Conservation (phyloP, 2,888 invertebrate species). For the Phytoseiulus persimilis region DNA sequence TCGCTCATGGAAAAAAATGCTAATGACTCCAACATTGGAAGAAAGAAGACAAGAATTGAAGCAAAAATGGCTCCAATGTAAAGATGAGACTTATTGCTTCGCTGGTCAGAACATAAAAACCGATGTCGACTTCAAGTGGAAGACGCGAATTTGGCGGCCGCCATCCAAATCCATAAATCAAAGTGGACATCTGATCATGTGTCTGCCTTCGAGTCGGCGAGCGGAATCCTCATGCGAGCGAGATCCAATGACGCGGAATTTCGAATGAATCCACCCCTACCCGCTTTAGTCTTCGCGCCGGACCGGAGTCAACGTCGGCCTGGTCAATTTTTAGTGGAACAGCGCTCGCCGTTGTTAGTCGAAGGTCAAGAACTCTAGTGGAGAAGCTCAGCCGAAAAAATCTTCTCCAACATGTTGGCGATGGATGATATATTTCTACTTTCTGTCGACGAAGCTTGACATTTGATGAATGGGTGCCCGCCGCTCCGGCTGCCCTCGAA, state of each 20-base stretch:
- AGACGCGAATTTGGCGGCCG: background rate
- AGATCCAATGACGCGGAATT: slow-evolving; percentile 5
- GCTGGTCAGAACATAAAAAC: background rate
- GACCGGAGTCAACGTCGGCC: background rate
- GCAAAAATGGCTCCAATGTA: background rate
- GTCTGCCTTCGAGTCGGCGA: background rate
- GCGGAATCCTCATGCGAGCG: background rate
- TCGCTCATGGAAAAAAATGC: background rate
- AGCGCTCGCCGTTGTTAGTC: background rate
- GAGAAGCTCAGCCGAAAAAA: background rate
- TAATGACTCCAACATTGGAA: background rate
- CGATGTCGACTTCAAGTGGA: background rate
- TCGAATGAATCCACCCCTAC: background rate
- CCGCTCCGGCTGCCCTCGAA: too few relatives aligned
- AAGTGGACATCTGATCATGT: background rate
- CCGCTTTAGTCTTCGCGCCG: background rate
- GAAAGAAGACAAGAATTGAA: background rate
- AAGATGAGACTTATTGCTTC: background rate
- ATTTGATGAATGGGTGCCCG: background rate
- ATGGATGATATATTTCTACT: background rate
- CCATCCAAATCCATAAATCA: background rate
- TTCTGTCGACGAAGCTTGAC: background rate
- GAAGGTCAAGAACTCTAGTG: background rate
- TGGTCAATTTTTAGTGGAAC: background rate
- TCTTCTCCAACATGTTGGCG: background rate